Conservation (phyloP, 2,797 vertebrate genomes). For the Chelmon rostratus region DNA sequence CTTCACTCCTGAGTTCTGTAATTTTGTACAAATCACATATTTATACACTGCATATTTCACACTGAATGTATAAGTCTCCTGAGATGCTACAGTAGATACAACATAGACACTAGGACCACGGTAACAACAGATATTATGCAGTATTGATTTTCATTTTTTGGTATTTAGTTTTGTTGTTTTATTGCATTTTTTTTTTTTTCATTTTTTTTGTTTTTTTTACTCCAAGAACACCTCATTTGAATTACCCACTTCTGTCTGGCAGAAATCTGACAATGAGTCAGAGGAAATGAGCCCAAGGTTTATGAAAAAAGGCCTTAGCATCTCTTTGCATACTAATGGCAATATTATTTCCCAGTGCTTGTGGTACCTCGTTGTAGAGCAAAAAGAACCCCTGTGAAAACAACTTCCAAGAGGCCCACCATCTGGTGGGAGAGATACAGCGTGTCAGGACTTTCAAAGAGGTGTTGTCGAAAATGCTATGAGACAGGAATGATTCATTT, state of each 20-base stretch:
- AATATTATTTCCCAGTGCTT: conserved; percentile 41
- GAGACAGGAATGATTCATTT: conserved; percentile 71
- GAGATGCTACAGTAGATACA: conserved; percentile 10
- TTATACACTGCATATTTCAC: conserved; percentile 26
- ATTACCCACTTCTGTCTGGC: conserved; percentile 26
- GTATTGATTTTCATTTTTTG: conserved; percentile 53
- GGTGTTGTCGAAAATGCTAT: conserved; percentile 58
- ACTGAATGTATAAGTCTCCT: conserved; percentile 35
- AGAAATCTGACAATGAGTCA: conserved; percentile 55
- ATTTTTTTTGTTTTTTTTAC: no score
- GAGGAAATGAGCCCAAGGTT: conserved; percentile 44
- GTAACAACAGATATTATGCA: conserved; percentile 37
- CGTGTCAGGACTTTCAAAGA: conserved; percentile 68
- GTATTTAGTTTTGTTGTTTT: no score
- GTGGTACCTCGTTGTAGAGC: conserved; percentile 48
- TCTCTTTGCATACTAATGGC: conserved; percentile 61
- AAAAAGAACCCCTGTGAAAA: conserved; percentile 50
- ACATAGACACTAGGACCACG: conserved; percentile 34
- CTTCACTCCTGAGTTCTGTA: conserved; percentile 28
- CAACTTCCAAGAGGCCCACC: conserved; percentile 60
- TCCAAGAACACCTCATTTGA: conserved; percentile 52
- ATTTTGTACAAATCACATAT: conserved; percentile 19
- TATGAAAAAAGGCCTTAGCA: conserved; percentile 22
- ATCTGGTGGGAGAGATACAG: conserved; percentile 73
- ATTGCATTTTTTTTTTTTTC: conserved; percentile 42